Evolutionary conservation across 2,888 invertebrate species (phyloP), one percentile per base, ranked within the genome.

Genomic region (Dasysyrphus tricinctus): DNA sequence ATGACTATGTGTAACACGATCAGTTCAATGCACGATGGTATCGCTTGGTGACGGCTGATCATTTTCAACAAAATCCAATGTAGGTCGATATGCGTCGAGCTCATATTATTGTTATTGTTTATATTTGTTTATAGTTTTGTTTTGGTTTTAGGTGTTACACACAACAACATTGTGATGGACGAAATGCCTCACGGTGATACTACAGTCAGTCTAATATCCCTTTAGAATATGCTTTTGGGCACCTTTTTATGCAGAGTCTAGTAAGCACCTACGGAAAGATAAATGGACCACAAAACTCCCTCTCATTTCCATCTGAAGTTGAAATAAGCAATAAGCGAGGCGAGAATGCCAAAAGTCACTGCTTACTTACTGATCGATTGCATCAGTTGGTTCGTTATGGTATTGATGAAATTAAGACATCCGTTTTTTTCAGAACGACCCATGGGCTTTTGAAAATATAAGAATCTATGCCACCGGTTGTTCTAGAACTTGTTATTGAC

Each of bases 141-240:
- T n/a, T n/a, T n/a, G n/a, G n/a, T n/a, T n/a, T n/a, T n/a, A n/a
- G n/a, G n/a, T n/a, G n/a, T n/a, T n/a, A n/a, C n/a, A n/a, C n/a
- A n/a, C n/a, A n/a, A n/a, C n/a, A n/a, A 99, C 91, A 99, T 99
- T 99, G 99, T 99, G 37, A 99, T 99, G 99, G 99, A 99, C 93
- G 99, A 99, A 91, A 99, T 99, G 99, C 99, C 99, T 32, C 99
- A 99, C 89, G 99, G 99, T 70, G 99, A 99, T 94, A 95, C n/a
- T n/a, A n/a, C 99, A 88, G 99, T 99, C 78, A 98, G 98, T 92
- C 94, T 99, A 65, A 99, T 99, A 98, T 97, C 98, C 85, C 97
- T 98, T 93, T 99, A 98, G 91, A 99, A 99, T 93, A 99, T 99
- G 98, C 94, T 99, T 88, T 94, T 99, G 89, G 99, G 98, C 99